phyloP scores from a whole-genome alignment of 92 coral and sea anemone genomes.

The Diadumene lineata region DNA sequence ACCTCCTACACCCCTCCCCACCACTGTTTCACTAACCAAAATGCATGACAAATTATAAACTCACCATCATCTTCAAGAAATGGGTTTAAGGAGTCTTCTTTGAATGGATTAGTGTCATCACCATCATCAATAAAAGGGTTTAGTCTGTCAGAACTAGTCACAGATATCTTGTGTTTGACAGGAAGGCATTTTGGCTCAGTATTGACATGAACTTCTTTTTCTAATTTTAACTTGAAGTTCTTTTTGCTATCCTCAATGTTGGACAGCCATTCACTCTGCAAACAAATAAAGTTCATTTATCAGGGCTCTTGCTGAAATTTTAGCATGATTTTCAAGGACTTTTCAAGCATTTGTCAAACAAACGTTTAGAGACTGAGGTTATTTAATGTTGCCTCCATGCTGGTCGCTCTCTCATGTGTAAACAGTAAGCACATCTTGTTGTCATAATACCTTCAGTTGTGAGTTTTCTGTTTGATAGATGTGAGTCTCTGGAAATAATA shows the following conservation, averaged over 20 bases:
- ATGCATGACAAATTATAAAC: neutral
- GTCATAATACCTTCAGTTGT: constrained; percentile 68
- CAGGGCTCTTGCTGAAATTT: no score
- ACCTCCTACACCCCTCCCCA: no score
- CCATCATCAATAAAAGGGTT: constrained; percentile 68
- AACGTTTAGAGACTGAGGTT: no score
- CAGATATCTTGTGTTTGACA: neutral
- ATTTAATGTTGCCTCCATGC: no score
- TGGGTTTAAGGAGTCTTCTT: constrained; percentile 52
- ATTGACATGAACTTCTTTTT: constrained; percentile 64
- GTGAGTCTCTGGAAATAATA: constrained; percentile 91
- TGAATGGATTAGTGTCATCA: constrained; percentile 73
- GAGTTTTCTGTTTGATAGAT: constrained; percentile 85
- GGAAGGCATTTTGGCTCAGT: constrained; percentile 27
- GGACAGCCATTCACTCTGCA: constrained; percentile 85
- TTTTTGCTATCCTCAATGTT: constrained; percentile 87
- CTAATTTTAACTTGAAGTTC: constrained; percentile 83
- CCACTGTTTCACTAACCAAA: no score
- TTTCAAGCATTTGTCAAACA: no score
- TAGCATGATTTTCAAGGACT: no score
- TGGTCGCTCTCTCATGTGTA: no score
- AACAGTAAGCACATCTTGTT: no score
- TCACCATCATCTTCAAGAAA: constrained; percentile 58
- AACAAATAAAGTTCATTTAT: constrained; percentile 16
- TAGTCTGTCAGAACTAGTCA: constrained; percentile 31